phyloP scores from a whole-genome alignment of 2,797 vertebrate genomes.

The Micromesistius poutassou region DNA sequence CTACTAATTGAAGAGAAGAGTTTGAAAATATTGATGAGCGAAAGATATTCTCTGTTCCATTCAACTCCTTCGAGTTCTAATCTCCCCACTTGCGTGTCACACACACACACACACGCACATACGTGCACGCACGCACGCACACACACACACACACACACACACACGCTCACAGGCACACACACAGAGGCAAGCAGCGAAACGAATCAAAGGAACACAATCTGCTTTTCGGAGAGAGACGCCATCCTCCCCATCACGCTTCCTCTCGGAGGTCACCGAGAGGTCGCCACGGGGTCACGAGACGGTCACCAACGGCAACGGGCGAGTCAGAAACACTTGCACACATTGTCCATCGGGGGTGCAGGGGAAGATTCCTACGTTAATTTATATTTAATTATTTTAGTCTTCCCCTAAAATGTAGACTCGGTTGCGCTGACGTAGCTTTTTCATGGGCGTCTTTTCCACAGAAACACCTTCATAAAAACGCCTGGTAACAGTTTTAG shows the following conservation, averaged over 20 bases:
- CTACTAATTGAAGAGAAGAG: constrained; percentile 5
- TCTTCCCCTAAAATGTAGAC: background rate
- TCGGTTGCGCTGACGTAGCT: background rate
- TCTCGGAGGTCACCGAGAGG: background rate
- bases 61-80: background rate
- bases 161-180: background rate
- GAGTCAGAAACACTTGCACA: background rate
- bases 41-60: background rate
- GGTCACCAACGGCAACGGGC: constrained; percentile 5
- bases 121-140: background rate
- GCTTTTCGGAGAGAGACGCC: background rate
- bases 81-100: background rate
- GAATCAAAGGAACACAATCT: background rate
- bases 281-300: constrained; percentile 13
- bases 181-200: background rate
- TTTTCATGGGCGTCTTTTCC: no score
- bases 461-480: background rate
- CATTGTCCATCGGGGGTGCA: background rate
- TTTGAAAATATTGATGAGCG: background rate
- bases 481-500: background rate
- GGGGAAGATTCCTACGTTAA: background rate
- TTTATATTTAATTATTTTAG: background rate
- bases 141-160: background rate
- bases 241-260: background rate
- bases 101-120: background rate